phyloP scores from a whole-genome alignment of 2,888 invertebrate genomes.

The Agapetus fuscipes region DNA sequence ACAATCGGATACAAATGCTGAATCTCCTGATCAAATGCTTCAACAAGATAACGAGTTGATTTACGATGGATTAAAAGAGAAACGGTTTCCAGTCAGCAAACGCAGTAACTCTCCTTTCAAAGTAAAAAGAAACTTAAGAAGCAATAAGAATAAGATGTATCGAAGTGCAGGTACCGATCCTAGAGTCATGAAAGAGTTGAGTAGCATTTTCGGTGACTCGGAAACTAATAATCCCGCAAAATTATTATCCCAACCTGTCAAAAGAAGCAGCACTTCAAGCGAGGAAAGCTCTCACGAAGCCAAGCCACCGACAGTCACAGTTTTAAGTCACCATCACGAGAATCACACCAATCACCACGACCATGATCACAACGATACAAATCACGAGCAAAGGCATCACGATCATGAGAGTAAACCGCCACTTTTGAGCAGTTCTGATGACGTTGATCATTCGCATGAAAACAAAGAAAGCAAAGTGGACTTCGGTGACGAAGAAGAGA shows the following conservation, averaged over 20 bases:
- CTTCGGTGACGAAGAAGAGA: conserved; percentile 30
- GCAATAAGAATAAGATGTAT: conserved; percentile 21
- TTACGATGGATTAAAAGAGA: conserved; percentile 36
- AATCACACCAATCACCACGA: conserved; percentile 5
- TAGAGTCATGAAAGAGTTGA: conserved; percentile 57
- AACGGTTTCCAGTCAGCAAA: conserved; percentile 59
- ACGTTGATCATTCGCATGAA: conserved; percentile 25
- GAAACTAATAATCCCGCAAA: conserved; percentile 20
- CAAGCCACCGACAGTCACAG: conserved; percentile 34
- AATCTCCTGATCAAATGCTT: conserved; percentile 25
- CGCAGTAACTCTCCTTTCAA: conserved; percentile 50
- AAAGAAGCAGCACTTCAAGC: conserved; percentile 36
- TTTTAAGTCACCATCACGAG: conserved; percentile 27
- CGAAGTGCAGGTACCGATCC: conserved; percentile 53
- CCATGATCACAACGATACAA: conserved; percentile 19
- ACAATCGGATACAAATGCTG: conserved; percentile 40
- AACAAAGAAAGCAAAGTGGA: conserved; percentile 29
- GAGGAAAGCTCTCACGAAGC: conserved; percentile 32
- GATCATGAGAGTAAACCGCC: conserved; percentile 20
- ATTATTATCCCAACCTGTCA: conserved; percentile 47
- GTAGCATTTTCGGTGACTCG: conserved; percentile 51
- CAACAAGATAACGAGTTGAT: conserved; percentile 30
- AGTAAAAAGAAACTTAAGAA: conserved; percentile 27
- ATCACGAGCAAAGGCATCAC: conserved; percentile 19
- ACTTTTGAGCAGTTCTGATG: conserved; percentile 17